Evolutionary conservation across 2,113 vertebrate genomes (phyloP), one percentile per base, ranked within the genome.

Genomic region (Brachyistius frenatus): DNA sequence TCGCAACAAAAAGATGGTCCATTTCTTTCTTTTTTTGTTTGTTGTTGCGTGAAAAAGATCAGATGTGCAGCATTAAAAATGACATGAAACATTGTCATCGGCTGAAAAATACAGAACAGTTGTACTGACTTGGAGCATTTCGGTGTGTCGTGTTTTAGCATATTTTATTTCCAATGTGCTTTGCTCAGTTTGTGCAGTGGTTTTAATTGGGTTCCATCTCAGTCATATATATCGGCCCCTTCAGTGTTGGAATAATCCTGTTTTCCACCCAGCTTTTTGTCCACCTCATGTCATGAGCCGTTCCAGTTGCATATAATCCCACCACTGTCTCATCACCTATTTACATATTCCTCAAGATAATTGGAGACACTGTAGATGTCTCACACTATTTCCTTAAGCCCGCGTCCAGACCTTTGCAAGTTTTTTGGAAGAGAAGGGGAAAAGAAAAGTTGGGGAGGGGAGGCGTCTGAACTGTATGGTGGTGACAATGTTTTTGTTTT

Each of bases 401-500:
- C 54, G 39, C 57, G 1, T 88, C 57, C 84, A 91, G 73, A 86
- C 68, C 62, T 67, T 23, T 35, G 62, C 63, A 73, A 82, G 69
- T 88, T 88, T 88, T 88, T 86, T 72, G 57, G 80, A 80, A 58
- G 77, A 66, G 69, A 84, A 84, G 80, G 79, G 72, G 41, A 13
- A 81, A 81, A 76, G 71, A 74, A 76, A 81, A 11, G 39, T 44
- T 41, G 47, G 47, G 49, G 49, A 15, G 36, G 84, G 81, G 79
- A 63, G 71, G 83, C 83, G 73, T 66, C 57, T 52, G 35, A 87
- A 89, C 75, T 85, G 70, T 85, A 86, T 69, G 63, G 80, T 68
- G 71, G 86, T 88, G 86, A 87, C 88, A 90, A 81, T 92, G 93
- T 92, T 93, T 92, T 92, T 93, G 91, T 93, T 93, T 90, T 90